Conservation (phyloP, 2,888 invertebrate genomes). For the Diaphora mendica region DNA sequence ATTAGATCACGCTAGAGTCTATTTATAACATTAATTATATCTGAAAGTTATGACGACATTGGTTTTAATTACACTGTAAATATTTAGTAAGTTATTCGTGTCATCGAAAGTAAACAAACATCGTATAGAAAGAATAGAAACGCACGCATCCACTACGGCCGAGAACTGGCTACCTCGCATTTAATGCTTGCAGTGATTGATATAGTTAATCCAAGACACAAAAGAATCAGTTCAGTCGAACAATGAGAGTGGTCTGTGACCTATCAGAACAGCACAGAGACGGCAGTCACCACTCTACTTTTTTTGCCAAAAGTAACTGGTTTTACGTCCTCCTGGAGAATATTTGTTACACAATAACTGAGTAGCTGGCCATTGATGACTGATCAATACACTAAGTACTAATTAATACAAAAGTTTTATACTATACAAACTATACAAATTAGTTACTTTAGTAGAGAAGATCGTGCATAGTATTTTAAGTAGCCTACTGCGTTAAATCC, state of each 20-base stretch:
- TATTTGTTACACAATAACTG: too few species aligned
- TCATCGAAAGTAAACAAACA: not conserved
- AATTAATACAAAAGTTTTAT: too few species aligned
- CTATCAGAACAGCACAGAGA: too few species aligned
- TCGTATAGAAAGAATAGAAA: not conserved
- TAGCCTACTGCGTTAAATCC: not conserved
- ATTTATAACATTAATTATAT: not conserved
- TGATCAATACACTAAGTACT: too few species aligned
- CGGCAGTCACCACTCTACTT: too few species aligned
- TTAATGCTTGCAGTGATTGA: not conserved
- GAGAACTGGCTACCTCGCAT: not conserved
- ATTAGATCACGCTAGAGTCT: not conserved
- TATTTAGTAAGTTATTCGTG: not conserved
- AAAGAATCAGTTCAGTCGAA: too few species aligned
- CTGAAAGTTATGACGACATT: not conserved
- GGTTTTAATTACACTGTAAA: not conserved
- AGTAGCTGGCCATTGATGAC: too few species aligned
- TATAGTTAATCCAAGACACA: not conserved
- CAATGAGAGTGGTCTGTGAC: too few species aligned
- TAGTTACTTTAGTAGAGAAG: too few species aligned
- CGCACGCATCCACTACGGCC: not conserved
- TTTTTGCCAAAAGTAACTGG: too few species aligned
- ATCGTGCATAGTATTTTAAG: not conserved
- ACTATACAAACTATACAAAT: too few species aligned
- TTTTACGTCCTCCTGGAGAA: not conserved